Evolutionary conservation across 2,797 vertebrate species (phyloP), one percentile per base, ranked within the genome.

Genomic region (Arrhamphus sclerolepis): DNA sequence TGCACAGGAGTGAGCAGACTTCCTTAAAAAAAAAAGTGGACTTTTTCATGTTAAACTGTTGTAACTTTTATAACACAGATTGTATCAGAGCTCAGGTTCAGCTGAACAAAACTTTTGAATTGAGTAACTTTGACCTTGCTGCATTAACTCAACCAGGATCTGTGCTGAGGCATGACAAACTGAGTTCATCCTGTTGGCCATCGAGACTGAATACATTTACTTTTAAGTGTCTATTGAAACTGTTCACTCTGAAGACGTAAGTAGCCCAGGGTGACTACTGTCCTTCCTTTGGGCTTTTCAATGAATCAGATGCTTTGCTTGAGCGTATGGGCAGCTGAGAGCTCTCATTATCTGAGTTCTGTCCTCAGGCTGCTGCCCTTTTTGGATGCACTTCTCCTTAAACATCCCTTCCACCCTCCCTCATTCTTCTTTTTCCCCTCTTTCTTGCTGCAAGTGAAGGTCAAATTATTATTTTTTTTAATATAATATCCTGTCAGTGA

Each of bases 401-500:
- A 75, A 76, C 70, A 70, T 75, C 61, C 67, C 72, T 49, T 21
- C 70, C 51, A 22, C 74, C 38, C 59, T 19, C 39, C n/a, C 42
- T 69, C 39, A 11, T 17, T 47, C 34, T 43, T n/a, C 31, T 38
- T 38, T 20, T 29, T 9, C 47, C 48, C 28, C 46, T 65, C 19
- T 49, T 44, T 72, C 72, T 72, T 67, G 69, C 80, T 66, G 74
- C 66, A 70, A 88, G 85, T 81, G 60, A 89, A 90, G 89, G 89
- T 91, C 89, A 89, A 82, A 90, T 91, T 85, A 80, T 91, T 86
- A 84, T 82, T 34, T 34, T 34, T 11, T 29, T 29, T 7, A 6
- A 39, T 75, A 83, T 87, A 88, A 90, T 92, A 88, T 89, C 86
- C 86, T 86, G 88, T 85, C 85, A 52, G 74, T 16, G 29, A 78